phyloP scores from a whole-genome alignment of 2,113 vertebrate species.

The Lepisosteus oculatus region DNA sequence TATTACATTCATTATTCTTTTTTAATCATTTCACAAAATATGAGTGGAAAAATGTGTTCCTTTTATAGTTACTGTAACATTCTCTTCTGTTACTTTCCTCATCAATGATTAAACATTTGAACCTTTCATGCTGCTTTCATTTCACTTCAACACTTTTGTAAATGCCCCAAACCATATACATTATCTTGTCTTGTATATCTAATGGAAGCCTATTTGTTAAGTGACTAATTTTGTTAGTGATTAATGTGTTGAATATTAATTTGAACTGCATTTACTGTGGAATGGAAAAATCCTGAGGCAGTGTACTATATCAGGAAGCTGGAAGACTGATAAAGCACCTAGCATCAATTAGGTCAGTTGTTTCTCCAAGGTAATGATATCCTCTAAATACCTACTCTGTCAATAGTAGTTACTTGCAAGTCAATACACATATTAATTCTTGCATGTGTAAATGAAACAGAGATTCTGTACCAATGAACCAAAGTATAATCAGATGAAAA shows the following conservation, averaged over 20 bases:
- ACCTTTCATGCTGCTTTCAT: too few relatives aligned
- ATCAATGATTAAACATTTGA: too few relatives aligned
- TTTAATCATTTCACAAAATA: too few relatives aligned
- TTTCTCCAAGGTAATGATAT: background rate
- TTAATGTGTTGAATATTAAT: background rate
- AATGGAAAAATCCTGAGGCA: background rate
- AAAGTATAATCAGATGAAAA: too few relatives aligned
- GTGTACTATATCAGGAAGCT: background rate
- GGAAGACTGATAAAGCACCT: conserved; percentile 7
- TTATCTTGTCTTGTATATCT: background rate
- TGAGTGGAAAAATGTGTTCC: too few relatives aligned
- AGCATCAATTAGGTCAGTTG: conserved; percentile 6
- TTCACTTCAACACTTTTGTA: background rate
- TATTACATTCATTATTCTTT: too few relatives aligned
- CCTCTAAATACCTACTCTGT: background rate
- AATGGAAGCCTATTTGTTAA: background rate
- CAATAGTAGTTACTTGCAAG: conserved; percentile 2
- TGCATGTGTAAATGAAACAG: too few relatives aligned
- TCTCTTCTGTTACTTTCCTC: too few relatives aligned
- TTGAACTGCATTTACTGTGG: background rate
- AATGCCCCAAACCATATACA: background rate
- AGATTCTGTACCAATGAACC: too few relatives aligned
- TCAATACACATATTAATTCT: background rate
- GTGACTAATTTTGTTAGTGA: background rate
- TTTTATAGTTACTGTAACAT: too few relatives aligned